phyloP scores from a whole-genome alignment of 2,888 invertebrate genomes.

The Spicauda simplicius region DNA sequence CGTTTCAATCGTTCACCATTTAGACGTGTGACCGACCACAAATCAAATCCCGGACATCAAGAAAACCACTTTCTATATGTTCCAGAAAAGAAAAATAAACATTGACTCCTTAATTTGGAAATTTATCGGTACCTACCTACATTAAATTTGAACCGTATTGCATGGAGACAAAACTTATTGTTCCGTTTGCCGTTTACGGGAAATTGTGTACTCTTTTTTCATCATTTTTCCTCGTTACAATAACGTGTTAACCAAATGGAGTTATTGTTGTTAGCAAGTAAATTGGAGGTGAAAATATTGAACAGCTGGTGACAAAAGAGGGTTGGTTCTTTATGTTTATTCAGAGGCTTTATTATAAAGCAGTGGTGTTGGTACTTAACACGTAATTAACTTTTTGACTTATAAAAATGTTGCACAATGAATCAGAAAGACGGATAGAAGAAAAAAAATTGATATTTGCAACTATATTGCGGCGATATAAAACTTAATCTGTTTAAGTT shows the following conservation, averaged over 20 bases:
- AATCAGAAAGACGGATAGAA: too few relatives aligned
- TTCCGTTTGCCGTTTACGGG: neutral
- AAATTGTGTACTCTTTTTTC: neutral
- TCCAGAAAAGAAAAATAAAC: neutral
- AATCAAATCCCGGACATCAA: too few relatives aligned
- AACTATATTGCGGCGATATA: too few relatives aligned
- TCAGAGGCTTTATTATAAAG: neutral
- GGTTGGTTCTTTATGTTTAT: neutral
- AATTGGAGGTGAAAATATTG: conserved; percentile 10
- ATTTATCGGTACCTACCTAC: neutral
- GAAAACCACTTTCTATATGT: too few relatives aligned
- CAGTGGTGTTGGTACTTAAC: too few relatives aligned
- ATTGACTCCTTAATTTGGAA: neutral
- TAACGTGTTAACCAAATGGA: conserved; percentile 17
- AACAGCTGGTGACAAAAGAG: neutral
- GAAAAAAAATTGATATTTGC: too few relatives aligned
- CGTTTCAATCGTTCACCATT: too few relatives aligned
- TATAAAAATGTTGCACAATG: too few relatives aligned
- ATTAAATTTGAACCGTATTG: neutral
- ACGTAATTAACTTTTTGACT: too few relatives aligned
- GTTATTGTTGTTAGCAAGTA: conserved; percentile 17
- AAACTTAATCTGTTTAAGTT: too few relatives aligned
- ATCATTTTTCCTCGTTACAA: conserved; percentile 6
- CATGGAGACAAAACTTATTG: neutral
- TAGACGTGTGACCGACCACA: too few relatives aligned